phyloP scores from a whole-genome alignment of 2,797 vertebrate genomes.

The Gambelia wislizenii region DNA sequence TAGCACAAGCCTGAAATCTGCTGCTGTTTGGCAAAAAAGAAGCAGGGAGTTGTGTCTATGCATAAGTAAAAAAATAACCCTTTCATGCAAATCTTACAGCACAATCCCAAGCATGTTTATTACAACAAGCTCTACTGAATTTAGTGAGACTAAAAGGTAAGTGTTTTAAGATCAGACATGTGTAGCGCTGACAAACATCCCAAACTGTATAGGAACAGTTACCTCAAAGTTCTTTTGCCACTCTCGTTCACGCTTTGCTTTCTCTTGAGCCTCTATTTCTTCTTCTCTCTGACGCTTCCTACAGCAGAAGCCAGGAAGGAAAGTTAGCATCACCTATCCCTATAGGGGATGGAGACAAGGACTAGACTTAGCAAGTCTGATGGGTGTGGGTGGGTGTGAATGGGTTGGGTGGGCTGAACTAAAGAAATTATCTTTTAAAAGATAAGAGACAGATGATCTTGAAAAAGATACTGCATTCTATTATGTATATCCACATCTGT shows the following conservation, averaged over 20 bases:
- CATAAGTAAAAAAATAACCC: not conserved
- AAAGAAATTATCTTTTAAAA: not conserved
- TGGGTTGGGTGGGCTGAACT: not conserved
- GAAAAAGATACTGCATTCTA: not conserved
- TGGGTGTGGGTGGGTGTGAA: too few relatives aligned
- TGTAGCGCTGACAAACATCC: not conserved
- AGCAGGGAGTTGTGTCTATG: not conserved
- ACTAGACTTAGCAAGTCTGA: not conserved
- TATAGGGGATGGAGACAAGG: not conserved
- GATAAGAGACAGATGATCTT: not conserved
- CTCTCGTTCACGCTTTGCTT: constrained; percentile 93
- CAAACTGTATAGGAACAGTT: constrained; percentile 5
- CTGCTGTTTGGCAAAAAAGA: not conserved
- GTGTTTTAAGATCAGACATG: not conserved
- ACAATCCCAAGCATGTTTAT: not conserved
- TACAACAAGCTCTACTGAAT: not conserved
- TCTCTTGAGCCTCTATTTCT: constrained; percentile 95
- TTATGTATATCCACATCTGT: not conserved
- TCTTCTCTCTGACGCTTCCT: constrained; percentile 98
- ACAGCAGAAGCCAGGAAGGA: constrained; percentile 56
- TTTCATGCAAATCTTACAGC: not conserved
- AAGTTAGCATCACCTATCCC: not conserved
- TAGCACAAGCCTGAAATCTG: not conserved
- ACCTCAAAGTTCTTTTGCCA: constrained; percentile 99
- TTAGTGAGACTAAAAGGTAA: not conserved